phyloP scores from a whole-genome alignment of 2,113 vertebrate genomes.

The Shinisaurus crocodilurus region DNA sequence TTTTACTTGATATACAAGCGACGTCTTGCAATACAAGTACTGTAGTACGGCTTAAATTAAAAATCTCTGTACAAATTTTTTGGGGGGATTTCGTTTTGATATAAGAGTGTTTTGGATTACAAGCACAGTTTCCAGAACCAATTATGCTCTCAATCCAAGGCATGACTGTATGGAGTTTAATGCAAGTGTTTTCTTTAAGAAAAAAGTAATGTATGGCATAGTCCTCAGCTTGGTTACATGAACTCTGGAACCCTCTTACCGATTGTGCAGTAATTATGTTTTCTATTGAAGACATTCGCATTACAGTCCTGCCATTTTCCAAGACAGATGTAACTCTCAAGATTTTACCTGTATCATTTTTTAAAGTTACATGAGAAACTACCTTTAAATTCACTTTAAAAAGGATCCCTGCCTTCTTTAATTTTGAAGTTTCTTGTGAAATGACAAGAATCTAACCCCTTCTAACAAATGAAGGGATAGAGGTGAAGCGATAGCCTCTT shows the following conservation, averaged over 20 bases:
- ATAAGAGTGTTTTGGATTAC: too few species aligned
- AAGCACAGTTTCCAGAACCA: too few species aligned
- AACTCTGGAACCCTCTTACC: not conserved
- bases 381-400: not conserved
- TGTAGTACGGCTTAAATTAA: too few species aligned
- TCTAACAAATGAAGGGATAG: not conserved
- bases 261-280: not conserved
- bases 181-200: not conserved
- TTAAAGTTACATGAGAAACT: not conserved
- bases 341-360: not conserved
- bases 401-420: not conserved
- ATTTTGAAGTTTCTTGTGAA: not conserved
- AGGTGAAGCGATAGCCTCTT: not conserved
- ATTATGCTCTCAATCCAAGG: too few species aligned
- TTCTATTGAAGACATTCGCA: not conserved
- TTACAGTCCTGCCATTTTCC: not conserved
- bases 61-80: too few species aligned
- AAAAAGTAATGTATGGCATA: not conserved
- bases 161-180: not conserved
- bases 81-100: too few species aligned
- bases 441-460: not conserved
- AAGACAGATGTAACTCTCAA: not conserved
- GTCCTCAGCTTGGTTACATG: not conserved
- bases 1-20: too few species aligned
- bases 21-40: too few species aligned